Base-by-base conservation (phyloP, 1,140 invertebrate genomes). In the Anadara kagoshimensis region DNA sequence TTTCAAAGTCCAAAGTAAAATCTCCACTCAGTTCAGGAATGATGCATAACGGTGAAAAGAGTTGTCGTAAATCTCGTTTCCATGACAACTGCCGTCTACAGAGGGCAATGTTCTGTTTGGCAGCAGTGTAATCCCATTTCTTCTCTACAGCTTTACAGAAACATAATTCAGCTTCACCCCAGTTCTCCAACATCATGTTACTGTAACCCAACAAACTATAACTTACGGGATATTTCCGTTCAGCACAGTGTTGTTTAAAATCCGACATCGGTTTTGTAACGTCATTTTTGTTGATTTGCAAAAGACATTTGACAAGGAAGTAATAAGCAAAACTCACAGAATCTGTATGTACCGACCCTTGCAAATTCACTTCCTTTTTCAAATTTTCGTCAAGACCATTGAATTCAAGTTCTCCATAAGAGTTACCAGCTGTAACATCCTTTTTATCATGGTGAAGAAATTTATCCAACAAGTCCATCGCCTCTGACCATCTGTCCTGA, bases 291-390 rank as follows among this genome's bases (percentile, higher is more conserved):
- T n/a, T n/a, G n/a, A n/a, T n/a, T n/a, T 43, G 41, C 36, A n/a
- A 41, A 8, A 20, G 24, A 22, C 36, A 56, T 57, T 67, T 67
- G n/a, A 67, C 22, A 53, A 57, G n/a, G 45, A 43, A 57, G n/a
- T 67, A 67, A 49, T 67, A 67, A 2, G 65, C 65, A 14, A 67
- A 57, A 22, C 51, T 12, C 5, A 36, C 26, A 12, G 65, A 67
- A 5, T 51, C 43, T n/a, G 54, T 20, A 8, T 56, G 26, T 11
- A 67, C 43, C n/a, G 44, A 12, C 11, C 22, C 24, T n/a, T 53
- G 53, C 16, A 45, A 20, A n/a, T 53, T 26, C 5, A 67, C 53
- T 26, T 67, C 65, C 11, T 41, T 67, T 26, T 67, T 53, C 24
- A 67, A 44, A 20, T 43, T 20, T 12, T 56, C 18, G 41, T 67